Percentiles rank a stretch among this genome's conserved stretches.
Conservation (phyloP, 2,888 invertebrate species). For the Meta bourneti region DNA sequence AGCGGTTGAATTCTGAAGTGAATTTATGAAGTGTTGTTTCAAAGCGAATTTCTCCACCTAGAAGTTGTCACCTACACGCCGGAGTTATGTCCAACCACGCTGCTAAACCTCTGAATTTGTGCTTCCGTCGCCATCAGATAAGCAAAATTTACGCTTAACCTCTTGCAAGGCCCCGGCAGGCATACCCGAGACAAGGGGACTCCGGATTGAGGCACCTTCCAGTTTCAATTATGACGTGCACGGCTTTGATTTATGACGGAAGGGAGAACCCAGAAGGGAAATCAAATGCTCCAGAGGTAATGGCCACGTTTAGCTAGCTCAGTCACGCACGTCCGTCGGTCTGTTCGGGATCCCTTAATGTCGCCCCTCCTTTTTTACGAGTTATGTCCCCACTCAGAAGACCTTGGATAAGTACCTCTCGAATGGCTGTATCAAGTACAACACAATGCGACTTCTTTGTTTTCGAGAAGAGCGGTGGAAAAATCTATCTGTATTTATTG, state of each 20-base stretch:
- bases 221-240: slow-evolving; percentile 56
- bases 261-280: neutral
- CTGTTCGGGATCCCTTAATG: slow-evolving; percentile 4
- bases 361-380: slow-evolving; percentile 24
- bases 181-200: no score
- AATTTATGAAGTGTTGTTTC: no score
- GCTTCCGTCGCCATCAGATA: neutral
- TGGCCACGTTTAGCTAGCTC: slow-evolving; percentile 24
- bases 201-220: neutral
- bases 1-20: no score
- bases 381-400: neutral
- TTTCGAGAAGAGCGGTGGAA: neutral
- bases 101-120: neutral
- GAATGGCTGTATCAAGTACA: slow-evolving; percentile 12
- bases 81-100: neutral
- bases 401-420: neutral
- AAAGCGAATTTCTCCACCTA: no score
- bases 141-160: neutral
- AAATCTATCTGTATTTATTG: slow-evolving; percentile 11
- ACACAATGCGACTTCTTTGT: slow-evolving; percentile 26
- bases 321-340: slow-evolving; percentile 39
- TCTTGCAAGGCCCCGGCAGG: no score
- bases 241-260: slow-evolving; percentile 31
- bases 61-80: neutral
- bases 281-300: slow-evolving; percentile 31